phyloP scores from a whole-genome alignment of 2,797 vertebrate genomes.

The Lacerta agilis region DNA sequence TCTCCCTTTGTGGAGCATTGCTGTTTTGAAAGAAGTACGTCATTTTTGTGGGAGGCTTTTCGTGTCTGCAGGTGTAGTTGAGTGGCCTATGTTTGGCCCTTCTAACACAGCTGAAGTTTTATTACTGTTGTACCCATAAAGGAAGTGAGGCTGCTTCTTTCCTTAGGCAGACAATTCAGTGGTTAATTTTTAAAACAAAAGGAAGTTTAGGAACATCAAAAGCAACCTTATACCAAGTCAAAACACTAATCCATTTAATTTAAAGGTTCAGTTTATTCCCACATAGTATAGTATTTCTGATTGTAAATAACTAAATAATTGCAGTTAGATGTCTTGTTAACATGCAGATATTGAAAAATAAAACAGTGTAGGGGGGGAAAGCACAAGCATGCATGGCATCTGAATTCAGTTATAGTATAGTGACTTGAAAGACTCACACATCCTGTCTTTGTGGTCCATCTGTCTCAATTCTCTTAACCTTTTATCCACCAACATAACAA shows the following conservation, averaged over 20 bases:
- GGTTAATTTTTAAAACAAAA: neutral
- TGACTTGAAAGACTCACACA: neutral
- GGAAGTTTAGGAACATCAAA: neutral
- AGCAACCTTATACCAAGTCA: too few relatives aligned
- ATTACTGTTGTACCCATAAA: neutral
- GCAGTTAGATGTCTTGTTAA: neutral
- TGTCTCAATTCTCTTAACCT: neutral
- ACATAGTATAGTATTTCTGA: neutral
- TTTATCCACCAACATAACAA: neutral
- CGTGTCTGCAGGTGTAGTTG: neutral
- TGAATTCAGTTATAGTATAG: neutral
- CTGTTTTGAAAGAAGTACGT: neutral
- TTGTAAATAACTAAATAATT: neutral
- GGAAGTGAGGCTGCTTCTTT: neutral
- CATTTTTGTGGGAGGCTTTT: neutral
- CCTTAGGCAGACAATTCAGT: neutral
- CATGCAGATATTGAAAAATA: neutral
- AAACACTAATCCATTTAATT: too few relatives aligned
- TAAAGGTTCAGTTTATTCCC: neutral
- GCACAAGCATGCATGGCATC: neutral
- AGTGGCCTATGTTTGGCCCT: neutral
- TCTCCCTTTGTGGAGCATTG: neutral
- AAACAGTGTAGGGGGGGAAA: neutral
- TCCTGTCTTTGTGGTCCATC: neutral
- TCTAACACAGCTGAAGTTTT: neutral